Evolutionary conservation across 2,888 invertebrate species (phyloP), one percentile per base, ranked within the genome.

Genomic region (Odontomyia ornata): DNA sequence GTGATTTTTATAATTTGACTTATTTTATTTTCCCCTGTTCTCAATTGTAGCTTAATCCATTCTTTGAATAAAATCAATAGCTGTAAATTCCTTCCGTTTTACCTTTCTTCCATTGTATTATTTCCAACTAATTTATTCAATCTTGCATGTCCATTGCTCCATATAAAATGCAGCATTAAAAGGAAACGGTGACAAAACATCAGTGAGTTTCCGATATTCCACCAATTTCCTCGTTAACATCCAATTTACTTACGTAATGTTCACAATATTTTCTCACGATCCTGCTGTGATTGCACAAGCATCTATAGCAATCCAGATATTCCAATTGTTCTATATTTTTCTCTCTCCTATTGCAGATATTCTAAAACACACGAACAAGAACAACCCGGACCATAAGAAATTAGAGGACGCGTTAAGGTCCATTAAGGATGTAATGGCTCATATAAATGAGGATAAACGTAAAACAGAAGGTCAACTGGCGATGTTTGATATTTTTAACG

Each of bases 391-490:
- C 88, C 91, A 95, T 87, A 88, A 89, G 77, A 93, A 93, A 81
- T 88, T 98, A 82, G 95, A 94, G 84, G 90, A 93, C 85, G 96
- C 98, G 76, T 89, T 97, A 81, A 93, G 92, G 82, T 93, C 94
- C 80, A 92, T 98, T 83, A 93, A 95, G 84, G 95, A 96, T 89
- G 97, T 98, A 57, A 95, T 97, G 93, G 94, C 94, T 82, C 95
- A 96, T 85, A 97, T 99, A 82, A 99, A 99, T 88, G 98, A 99
- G 88, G 97, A 98, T 88, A 98, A 98, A 87, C 90, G 98, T 83
- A 95, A 95, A 89, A 97, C 98, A 0, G 99, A 99, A 88, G 95
- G 95, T 15, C 96, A 97, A 87, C 91, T 97, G 85, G 96, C 94
- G 81, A 94, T 99, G 91, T 98, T 99, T 88, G 96, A 97, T 88